Evolutionary conservation across 1,140 invertebrate genomes (phyloP).

Genomic region (Phymastichus coffea): DNA sequence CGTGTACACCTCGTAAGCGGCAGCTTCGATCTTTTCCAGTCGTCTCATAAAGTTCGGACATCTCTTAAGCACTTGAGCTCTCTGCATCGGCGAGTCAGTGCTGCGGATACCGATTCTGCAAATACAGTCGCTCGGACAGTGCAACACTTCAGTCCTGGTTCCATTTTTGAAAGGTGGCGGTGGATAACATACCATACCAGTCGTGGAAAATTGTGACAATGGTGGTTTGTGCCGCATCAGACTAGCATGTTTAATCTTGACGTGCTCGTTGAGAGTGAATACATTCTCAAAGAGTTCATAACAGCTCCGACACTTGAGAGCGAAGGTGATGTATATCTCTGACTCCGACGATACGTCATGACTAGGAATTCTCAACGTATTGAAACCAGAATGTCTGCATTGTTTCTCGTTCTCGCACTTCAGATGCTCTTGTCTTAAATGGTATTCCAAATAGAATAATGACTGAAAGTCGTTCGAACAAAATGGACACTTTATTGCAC

Average conservation of each 20-base stretch:
- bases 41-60: slow-evolving; percentile 25
- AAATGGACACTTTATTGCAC: slow-evolving; percentile 27
- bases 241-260: slow-evolving; percentile 20
- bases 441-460: slow-evolving; percentile 22
- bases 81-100: slow-evolving; percentile 6
- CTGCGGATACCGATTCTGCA: slow-evolving; percentile 19
- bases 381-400: slow-evolving; percentile 8
- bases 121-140: slow-evolving; percentile 25
- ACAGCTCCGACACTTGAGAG: slow-evolving; percentile 19
- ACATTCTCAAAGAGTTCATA: slow-evolving; percentile 11
- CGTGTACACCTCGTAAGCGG: slow-evolving; percentile 23
- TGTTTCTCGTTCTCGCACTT: slow-evolving; percentile 28
- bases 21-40: slow-evolving; percentile 20
- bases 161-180: slow-evolving; percentile 12
- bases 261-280: slow-evolving; percentile 4
- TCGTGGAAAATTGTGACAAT: not conserved
- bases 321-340: slow-evolving; percentile 15
- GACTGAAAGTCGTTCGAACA: slow-evolving; percentile 27
- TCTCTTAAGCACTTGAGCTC: slow-evolving; percentile 17
- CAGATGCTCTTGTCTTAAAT: slow-evolving; percentile 28
- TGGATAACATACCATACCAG: not conserved
- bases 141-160: not conserved
- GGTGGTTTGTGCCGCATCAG: not conserved
- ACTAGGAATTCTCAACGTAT: not conserved
- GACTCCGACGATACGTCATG: slow-evolving; percentile 15